Conservation (phyloP, 1,140 invertebrate species). For the Gryon sp. region DNA sequence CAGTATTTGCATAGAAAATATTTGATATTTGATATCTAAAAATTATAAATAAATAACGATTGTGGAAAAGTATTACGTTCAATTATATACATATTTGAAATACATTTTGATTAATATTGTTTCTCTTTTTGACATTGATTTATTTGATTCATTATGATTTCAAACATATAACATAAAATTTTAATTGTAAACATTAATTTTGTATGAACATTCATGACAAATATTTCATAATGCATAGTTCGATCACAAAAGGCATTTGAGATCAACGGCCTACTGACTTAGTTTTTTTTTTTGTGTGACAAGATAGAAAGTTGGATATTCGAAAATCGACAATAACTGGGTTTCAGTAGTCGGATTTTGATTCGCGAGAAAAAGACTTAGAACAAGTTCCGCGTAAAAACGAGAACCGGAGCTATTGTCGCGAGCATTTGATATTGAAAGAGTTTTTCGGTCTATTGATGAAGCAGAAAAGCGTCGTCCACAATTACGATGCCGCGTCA, state of each 20-base stretch:
- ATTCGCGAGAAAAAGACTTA: conserved; percentile 33
- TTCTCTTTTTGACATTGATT: too few species aligned
- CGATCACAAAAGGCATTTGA: too few species aligned
- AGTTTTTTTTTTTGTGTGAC: conserved; percentile 45
- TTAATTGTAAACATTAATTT: neutral
- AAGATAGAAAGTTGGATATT: conserved; percentile 44
- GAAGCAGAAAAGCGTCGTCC: conserved; percentile 69
- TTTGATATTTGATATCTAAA: too few species aligned
- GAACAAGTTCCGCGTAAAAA: conserved; percentile 41
- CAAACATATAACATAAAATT: too few species aligned
- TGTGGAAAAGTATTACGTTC: too few species aligned
- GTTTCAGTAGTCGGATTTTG: conserved; percentile 23
- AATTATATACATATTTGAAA: too few species aligned
- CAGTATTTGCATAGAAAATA: too few species aligned
- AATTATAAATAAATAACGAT: too few species aligned
- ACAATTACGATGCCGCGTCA: conserved; percentile 69
- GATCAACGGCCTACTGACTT: conserved; percentile 25
- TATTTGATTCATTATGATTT: too few species aligned
- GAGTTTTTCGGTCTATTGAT: conserved; percentile 59
- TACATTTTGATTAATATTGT: too few species aligned
- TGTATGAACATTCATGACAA: neutral
- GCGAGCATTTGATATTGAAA: conserved; percentile 53
- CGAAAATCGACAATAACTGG: conserved; percentile 11
- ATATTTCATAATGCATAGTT: conserved; percentile 3
- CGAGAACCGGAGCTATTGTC: conserved; percentile 42